Conservation (phyloP, 2,888 invertebrate genomes). For the Melieria picta region DNA sequence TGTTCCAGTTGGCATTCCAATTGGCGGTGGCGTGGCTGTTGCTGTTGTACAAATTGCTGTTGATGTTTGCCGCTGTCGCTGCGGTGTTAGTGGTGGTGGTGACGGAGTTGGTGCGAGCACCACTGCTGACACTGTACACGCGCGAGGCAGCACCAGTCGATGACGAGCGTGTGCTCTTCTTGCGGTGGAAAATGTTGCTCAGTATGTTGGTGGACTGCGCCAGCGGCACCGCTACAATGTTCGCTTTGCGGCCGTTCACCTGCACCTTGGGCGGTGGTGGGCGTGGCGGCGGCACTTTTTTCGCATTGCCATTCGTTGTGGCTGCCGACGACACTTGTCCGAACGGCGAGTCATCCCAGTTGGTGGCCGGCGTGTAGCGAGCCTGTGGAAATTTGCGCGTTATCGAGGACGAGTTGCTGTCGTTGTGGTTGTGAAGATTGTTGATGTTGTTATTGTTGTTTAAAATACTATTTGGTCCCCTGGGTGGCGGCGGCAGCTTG, state of each 20-base stretch:
- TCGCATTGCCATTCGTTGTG: conserved; percentile 46
- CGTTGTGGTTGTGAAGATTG: conserved; percentile 31
- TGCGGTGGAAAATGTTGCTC: conserved; percentile 62
- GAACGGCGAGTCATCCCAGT: conserved; percentile 63
- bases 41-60: conserved; percentile 10
- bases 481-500: conserved; percentile 64
- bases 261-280: conserved; percentile 64
- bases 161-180: conserved; percentile 49
- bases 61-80: conserved; percentile 17
- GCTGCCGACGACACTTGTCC: conserved; percentile 40
- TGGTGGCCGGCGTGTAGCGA: conserved; percentile 62
- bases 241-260: conserved; percentile 47
- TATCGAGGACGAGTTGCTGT: conserved; percentile 50
- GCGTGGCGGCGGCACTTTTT: conserved; percentile 63
- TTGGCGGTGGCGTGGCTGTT: conserved; percentile 33
- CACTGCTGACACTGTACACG: conserved; percentile 58
- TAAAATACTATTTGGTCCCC: conserved; percentile 41
- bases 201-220: conserved; percentile 58
- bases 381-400: conserved; percentile 62
- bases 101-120: conserved; percentile 39
- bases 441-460: conserved; percentile 44
- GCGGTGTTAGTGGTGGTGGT: conserved; percentile 5
- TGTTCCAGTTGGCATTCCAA: conserved; percentile 60
- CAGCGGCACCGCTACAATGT: conserved; percentile 44
- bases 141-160: conserved; percentile 44